These are phyloP conservation scores for Atopsyche davidsoni DNA, from an alignment of 1,140 invertebrate species.

Conservation along the genomic window DNA sequence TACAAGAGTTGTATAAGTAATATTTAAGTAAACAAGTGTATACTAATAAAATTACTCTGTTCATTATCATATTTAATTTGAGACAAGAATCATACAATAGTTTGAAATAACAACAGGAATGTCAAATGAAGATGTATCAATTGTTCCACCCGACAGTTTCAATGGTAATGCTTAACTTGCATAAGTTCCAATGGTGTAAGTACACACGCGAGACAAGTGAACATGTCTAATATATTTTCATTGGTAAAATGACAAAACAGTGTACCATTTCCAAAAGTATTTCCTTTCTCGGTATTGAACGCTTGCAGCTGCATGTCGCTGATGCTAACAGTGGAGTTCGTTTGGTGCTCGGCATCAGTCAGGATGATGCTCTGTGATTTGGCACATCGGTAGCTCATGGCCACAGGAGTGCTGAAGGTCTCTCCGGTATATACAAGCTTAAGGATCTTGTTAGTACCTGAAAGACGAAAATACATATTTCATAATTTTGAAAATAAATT, in stretches of 20 bases:
- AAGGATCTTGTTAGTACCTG: conserved; percentile 43
- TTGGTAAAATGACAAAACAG: conserved; percentile 19
- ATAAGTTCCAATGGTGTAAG: no score
- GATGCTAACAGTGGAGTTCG: conserved; percentile 44
- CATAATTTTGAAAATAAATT: not conserved
- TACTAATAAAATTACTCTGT: no score
- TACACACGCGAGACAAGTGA: no score
- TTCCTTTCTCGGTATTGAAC: conserved; percentile 50
- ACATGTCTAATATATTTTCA: conserved; percentile 4
- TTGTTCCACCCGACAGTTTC: no score
- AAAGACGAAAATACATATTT: conserved; percentile 26
- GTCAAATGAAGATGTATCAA: no score
- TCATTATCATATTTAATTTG: no score
- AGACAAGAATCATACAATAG: no score
- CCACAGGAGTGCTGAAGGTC: conserved; percentile 48
- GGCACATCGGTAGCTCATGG: conserved; percentile 63
- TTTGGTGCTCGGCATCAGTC: conserved; percentile 33
- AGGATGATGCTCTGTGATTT: conserved; percentile 52
- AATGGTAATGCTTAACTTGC: no score
- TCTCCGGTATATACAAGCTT: conserved; percentile 42
- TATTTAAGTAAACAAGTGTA: no score
- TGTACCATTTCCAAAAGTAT: conserved; percentile 52
- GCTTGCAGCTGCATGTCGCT: conserved; percentile 65
- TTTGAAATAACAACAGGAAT: no score
- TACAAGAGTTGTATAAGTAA: no score